Conservation (phyloP, 2,888 invertebrate species). For the Linnaemya vulpina region DNA sequence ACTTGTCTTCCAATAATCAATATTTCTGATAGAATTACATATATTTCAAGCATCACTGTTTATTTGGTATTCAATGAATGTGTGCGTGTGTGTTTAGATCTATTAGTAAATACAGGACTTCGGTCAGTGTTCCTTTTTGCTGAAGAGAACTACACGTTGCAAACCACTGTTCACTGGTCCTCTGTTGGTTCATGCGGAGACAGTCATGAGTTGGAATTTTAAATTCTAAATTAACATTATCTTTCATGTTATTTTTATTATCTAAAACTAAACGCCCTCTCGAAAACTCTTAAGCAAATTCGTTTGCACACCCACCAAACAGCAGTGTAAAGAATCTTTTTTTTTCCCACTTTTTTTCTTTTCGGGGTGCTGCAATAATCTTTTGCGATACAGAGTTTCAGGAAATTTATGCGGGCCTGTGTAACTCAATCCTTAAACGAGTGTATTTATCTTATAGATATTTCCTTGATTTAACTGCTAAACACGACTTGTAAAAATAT, state of each 20-base stretch:
- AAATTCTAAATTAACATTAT: slow-evolving; percentile 25
- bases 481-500: slow-evolving; percentile 30
- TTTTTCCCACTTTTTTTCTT: too few species aligned
- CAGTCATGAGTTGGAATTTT: slow-evolving; percentile 14
- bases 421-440: slow-evolving; percentile 55
- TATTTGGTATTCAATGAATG: too few species aligned
- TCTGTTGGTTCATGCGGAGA: background rate
- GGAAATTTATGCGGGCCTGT: slow-evolving; percentile 61
- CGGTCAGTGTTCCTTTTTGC: too few species aligned
- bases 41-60: too few species aligned
- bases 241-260: slow-evolving; percentile 10
- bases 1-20: too few species aligned
- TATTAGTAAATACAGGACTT: too few species aligned
- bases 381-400: slow-evolving; percentile 36
- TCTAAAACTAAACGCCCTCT: slow-evolving; percentile 65
- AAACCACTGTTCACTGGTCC: slow-evolving; percentile 16
- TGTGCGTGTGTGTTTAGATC: too few species aligned
- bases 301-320: slow-evolving; percentile 2
- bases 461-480: background rate
- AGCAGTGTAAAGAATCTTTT: slow-evolving; percentile 19
- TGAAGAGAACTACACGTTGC: too few species aligned
- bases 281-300: slow-evolving; percentile 20
- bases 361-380: slow-evolving; percentile 38
- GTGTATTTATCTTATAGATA: slow-evolving; percentile 48
- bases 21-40: too few species aligned